Conservation (phyloP, 2,888 invertebrate species). For the Thymelicus lineola region DNA sequence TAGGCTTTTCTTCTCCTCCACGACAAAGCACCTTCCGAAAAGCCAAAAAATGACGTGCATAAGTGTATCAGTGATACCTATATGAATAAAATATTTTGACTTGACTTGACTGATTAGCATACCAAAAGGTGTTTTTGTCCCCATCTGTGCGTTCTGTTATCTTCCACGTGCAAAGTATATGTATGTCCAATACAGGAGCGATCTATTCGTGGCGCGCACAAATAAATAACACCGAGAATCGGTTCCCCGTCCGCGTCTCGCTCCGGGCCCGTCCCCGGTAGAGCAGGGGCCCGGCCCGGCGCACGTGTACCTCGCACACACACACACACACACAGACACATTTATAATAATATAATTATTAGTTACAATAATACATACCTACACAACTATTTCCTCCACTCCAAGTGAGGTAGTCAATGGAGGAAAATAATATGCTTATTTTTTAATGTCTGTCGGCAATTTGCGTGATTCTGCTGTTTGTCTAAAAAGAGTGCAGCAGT, state of each 20-base stretch:
- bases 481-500: too few species aligned
- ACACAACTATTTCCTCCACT: background rate
- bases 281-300: background rate
- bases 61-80: too few species aligned
- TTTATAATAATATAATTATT: background rate
- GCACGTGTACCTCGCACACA: background rate
- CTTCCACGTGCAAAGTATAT: conserved; percentile 45
- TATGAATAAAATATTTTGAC: too few species aligned
- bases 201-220: conserved; percentile 50
- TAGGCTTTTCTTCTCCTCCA: too few species aligned
- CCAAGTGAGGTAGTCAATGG: background rate
- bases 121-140: background rate
- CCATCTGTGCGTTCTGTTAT: conserved; percentile 33
- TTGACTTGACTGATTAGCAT: too few species aligned
- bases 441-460: too few species aligned
- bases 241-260: background rate
- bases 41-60: too few species aligned
- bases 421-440: too few species aligned
- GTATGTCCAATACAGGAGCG: conserved; percentile 49
- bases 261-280: background rate
- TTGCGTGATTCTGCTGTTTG: too few species aligned
- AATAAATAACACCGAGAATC: conserved; percentile 39
- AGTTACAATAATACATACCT: background rate
- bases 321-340: too few species aligned
- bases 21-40: too few species aligned